Evolutionary conservation across 2,888 invertebrate species (phyloP), one percentile per base, ranked within the genome.

Genomic region (Amphimallon solstitiale): DNA sequence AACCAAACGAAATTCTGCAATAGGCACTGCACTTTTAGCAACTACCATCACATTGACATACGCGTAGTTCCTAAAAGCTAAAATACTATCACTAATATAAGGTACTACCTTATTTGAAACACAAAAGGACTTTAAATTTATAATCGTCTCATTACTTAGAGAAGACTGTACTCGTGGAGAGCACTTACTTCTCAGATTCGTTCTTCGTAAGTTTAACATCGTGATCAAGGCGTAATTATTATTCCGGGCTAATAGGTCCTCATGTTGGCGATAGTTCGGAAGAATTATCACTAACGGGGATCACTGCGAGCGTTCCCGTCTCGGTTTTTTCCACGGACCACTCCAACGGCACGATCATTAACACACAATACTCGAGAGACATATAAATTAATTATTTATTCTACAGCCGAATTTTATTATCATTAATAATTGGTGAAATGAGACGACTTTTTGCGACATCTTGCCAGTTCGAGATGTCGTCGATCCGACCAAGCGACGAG

Each of bases 341-440:
- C 35, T 35, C 35, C 46, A 10, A 43, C 62, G 38, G 62, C 52
- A 56, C 59, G 68, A 70, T 72, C 70, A 68, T 73, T 73, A 72
- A 71, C 73, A 73, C 73, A 73, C 73, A 73, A 73, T 73, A 68
- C 71, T 59, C 65, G 65, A 43, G 29, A 72, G 52, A 65, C 68
- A 67, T 69, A 72, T 73, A 73, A 73, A 73, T 73, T 73, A 73
- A 73, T 73, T 71, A 71, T 68, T 67, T 72, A 69, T 69, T 67
- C 66, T 64, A 66, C 68, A 64, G 65, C 66, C 67, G 73, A 73
- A 72, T 73, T 70, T 71, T 73, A 73, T 73, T 73, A 73, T 68
- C 73, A 71, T 73, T 73, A 71, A 71, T 73, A 71, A 72, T 73
- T 73, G 71, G 70, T 61, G 64, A 71, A 73, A 71, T 70, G 69